Base-by-base conservation (phyloP, 1,140 invertebrate species). In the Macrobrachium rosenbergii region DNA sequence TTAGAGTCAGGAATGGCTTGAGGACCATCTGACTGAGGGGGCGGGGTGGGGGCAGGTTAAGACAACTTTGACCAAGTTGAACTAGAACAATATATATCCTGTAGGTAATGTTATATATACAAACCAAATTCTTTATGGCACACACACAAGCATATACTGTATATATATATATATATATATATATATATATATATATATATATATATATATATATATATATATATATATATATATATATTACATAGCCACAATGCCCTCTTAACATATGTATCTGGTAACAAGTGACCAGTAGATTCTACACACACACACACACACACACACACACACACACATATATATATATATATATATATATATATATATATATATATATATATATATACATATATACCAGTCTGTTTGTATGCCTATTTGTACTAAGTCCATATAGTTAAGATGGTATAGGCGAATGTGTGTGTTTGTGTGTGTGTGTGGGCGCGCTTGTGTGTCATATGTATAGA, bases 311-410 rank as follows among this genome's bases (percentile, higher is more conserved):
- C 12, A 64, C 12, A 64, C 12, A 64, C 12, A 64, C 21, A 64
- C 12, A 64, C 12, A 23, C 6, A 64, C 6, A 64, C 12, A 64
- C 17, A 64, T 64, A 64, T 64, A n/a, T n/a, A 14, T n/a, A n/a
- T n/a, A 64, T 64, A 64, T 64, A 64, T 64, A 64, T 64, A 64
- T 64, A 64, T 64, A 64, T 64, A 64, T 64, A 64, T 23, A 64
- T 23, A 64, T 23, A 64, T n/a, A 64, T 64, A 64, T 64, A 64
- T 64, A 64, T 64, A 64, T 64, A 64, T 64, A 64, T 64, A 64
- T 64, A 64, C 12, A 64, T 64, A 64, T 64, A 64, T 64, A 64
- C 12, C 6, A n/a, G 21, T 5, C 17, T 64, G 12, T 64, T 6
- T 64, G 21, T 64, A 6, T 64, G 21, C 21, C 6, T 64, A 64